A percentile compares a stretch with the other conserved stretches of the same genome.
These are phyloP conservation scores for Elephantulus edwardii DNA, from an alignment of 2,113 vertebrate genomes.

Conservation along the genomic window DNA sequence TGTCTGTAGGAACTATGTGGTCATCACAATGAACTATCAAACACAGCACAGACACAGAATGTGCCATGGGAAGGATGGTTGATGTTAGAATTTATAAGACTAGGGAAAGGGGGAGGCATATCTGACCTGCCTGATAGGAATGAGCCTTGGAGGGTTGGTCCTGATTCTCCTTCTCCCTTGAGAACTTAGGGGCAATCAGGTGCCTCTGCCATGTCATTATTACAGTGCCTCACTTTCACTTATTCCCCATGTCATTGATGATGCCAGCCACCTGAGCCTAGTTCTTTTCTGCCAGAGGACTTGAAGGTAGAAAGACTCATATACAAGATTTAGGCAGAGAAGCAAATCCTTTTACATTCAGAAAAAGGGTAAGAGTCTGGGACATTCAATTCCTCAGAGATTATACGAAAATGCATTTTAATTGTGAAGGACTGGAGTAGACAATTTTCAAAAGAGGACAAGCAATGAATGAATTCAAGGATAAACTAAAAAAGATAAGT, in stretches of 20 bases:
- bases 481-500: slow-evolving; percentile 25
- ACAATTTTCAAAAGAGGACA: slow-evolving; percentile 29
- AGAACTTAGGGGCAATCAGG: too few species aligned
- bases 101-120: too few species aligned
- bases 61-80: too few species aligned
- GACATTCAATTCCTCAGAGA: slow-evolving; percentile 14
- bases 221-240: too few species aligned
- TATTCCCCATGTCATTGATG: background rate
- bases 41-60: too few species aligned
- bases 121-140: too few species aligned
- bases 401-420: slow-evolving; percentile 46
- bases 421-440: slow-evolving; percentile 21
- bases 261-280: background rate
- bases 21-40: too few species aligned
- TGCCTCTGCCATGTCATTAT: too few species aligned
- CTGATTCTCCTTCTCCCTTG: too few species aligned
- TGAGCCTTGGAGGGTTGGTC: too few species aligned
- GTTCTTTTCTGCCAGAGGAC: background rate
- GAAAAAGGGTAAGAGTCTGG: slow-evolving; percentile 46
- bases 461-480: background rate
- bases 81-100: too few species aligned
- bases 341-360: background rate
- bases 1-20: too few species aligned
- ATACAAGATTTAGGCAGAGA: background rate
- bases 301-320: background rate